phyloP scores from a whole-genome alignment of 2,113 vertebrate genomes.

The Leuciscus idus region DNA sequence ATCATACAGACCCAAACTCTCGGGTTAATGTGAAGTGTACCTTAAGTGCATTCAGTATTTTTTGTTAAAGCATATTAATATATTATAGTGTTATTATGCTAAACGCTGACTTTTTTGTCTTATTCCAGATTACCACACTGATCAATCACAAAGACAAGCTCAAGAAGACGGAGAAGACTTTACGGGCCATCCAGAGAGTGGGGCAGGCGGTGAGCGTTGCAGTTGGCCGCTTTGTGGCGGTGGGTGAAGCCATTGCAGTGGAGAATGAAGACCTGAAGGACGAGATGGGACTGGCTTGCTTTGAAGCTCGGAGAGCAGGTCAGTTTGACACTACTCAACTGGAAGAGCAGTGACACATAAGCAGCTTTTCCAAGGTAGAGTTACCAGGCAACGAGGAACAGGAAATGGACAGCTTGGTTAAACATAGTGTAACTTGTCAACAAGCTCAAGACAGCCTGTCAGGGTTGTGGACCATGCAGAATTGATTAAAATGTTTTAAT shows the following conservation, averaged over 20 bases:
- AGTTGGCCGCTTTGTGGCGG: conserved; percentile 92
- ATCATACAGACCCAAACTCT: too few relatives aligned
- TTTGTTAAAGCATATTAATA: too few relatives aligned
- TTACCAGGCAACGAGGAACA: conserved; percentile 28
- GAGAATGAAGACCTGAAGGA: conserved; percentile 95
- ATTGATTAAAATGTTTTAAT: neutral
- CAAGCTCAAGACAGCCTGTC: neutral
- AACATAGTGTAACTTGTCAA: conserved; percentile 9
- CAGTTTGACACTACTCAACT: conserved; percentile 39
- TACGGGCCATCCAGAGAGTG: conserved; percentile 91
- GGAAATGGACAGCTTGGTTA: conserved; percentile 25
- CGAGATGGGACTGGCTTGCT: conserved; percentile 94
- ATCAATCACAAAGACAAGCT: conserved; percentile 98
- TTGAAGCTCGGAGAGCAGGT: conserved; percentile 94
- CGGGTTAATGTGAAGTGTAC: too few relatives aligned
- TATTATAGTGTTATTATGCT: neutral
- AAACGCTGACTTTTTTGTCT: neutral
- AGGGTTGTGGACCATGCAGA: conserved; percentile 5
- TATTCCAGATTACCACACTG: conserved; percentile 92
- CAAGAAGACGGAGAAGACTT: conserved; percentile 93
- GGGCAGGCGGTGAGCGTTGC: conserved; percentile 93
- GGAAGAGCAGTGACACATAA: neutral
- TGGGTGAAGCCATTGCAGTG: conserved; percentile 93
- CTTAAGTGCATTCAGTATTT: too few relatives aligned
- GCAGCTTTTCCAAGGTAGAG: neutral